Evolutionary conservation across 2,797 vertebrate species (phyloP), one percentile per base, ranked within the genome.

Genomic region (Siniperca scherzeri): DNA sequence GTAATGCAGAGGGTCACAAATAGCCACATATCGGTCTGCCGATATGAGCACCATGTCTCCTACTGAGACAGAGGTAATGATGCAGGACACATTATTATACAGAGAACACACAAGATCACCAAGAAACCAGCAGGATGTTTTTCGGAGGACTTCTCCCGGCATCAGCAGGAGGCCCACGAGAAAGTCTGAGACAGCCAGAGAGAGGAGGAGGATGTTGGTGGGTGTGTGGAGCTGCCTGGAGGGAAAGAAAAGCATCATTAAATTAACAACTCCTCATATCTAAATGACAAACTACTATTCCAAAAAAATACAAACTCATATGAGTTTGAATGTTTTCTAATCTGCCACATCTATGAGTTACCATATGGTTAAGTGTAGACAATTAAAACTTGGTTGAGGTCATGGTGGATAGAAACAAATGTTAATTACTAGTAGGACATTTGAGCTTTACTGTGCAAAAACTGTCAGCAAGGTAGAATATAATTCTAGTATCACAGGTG

Each of bases 121-220:
- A 0, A 78, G 10, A n/a, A 80, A 27, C 88, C 90, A 91, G 60
- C 90, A 91, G 12, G 40, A 0, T 17, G 2, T 38, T 0, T 1
- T 33, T 11, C 1, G 11, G 1, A 50, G 0, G 3, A 83, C 40
- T 48, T 80, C 74, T 5, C 1, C 16, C 0, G 83, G 90, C 27
- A 80, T 12, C 53, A 77, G 1, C 40, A 86, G 1, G 2, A 91
- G 27, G 13, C 87, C 87, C 13, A 88, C 62, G 0, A 91, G 50
- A 5, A 84, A 60, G 55, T 89, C 88, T 33, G 78, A 77, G 21
- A 87, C 52, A n/a, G 85, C 84, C 74, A 89, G 74, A 38, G 88
- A 89, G 67, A 91, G 81, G 30, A 89, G 78, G 40, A 91, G 64
- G 80, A 87, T 57, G 73, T 87, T 82, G 62, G 86, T 80, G 69